Evolutionary conservation across 2,888 invertebrate species (phyloP).

Genomic region (Athalia cordata): DNA sequence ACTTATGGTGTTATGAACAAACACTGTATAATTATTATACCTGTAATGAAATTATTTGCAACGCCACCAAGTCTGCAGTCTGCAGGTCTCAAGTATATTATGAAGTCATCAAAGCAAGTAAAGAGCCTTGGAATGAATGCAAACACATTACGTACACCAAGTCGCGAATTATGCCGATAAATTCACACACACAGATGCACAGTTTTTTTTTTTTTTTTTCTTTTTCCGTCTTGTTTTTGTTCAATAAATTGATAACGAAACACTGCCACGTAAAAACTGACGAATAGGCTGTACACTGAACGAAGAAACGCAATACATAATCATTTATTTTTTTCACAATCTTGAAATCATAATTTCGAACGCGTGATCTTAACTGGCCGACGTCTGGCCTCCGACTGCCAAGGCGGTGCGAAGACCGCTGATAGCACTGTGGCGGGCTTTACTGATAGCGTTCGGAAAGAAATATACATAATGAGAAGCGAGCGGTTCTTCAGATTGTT

Average conservation of each 20-base stretch:
- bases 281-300: not conserved
- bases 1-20: too few species aligned
- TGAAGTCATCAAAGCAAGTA: slow-evolving; percentile 24
- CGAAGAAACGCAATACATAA: not conserved
- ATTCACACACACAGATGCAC: not conserved
- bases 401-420: not conserved
- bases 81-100: slow-evolving; percentile 7
- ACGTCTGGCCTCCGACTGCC: slow-evolving; percentile 37
- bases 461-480: slow-evolving; percentile 34
- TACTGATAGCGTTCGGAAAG: slow-evolving; percentile 40
- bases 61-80: slow-evolving; percentile 2
- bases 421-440: slow-evolving; percentile 33
- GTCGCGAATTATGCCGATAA: too few species aligned
- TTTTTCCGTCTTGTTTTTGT: not conserved
- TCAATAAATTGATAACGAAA: not conserved
- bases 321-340: not conserved
- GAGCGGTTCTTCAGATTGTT: slow-evolving; percentile 22
- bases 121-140: slow-evolving; percentile 22
- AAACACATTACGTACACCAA: not conserved
- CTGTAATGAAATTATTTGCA: slow-evolving; percentile 13
- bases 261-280: not conserved
- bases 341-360: not conserved
- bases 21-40: not conserved
- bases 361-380: slow-evolving; percentile 36
- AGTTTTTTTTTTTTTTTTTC: not conserved